Evolutionary conservation across 2,113 vertebrate species (phyloP).

Genomic region (Abramis brama): DNA sequence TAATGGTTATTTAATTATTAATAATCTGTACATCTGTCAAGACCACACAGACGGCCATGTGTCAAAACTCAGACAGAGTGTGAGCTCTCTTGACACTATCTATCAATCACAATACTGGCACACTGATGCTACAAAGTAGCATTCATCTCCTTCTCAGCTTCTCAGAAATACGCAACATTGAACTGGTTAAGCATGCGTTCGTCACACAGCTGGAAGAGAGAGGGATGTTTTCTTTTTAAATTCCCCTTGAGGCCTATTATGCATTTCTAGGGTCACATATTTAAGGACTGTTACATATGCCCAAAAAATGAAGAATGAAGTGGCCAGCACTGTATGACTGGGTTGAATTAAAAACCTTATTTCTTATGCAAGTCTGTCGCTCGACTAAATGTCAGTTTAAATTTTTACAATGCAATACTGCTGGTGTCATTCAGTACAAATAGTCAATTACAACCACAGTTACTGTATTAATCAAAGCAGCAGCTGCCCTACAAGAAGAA

Average conservation of each 20-base stretch:
- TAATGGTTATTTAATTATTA: neutral
- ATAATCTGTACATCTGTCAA: neutral
- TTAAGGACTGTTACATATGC: constrained; percentile 62
- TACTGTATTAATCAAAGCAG: neutral
- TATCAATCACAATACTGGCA: constrained; percentile 3
- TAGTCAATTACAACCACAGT: neutral
- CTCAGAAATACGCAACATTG: constrained; percentile 22
- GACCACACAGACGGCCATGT: neutral
- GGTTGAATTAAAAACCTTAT: neutral
- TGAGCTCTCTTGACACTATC: neutral
- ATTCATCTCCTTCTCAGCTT: constrained; percentile 34
- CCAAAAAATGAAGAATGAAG: neutral
- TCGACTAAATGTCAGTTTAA: neutral
- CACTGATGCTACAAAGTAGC: neutral
- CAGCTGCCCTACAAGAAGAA: neutral
- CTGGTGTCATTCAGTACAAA: neutral
- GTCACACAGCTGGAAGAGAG: constrained; percentile 54
- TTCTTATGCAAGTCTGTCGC: neutral
- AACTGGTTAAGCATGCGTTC: constrained; percentile 45
- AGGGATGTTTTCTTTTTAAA: constrained; percentile 58
- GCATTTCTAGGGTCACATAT: constrained; percentile 48
- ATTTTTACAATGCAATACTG: neutral
- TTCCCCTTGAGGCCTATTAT: constrained; percentile 56
- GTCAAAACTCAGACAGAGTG: neutral
- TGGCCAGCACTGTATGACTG: neutral